Evolutionary conservation across 2,888 invertebrate genomes (phyloP).

Genomic region (Hirtodrosophila trivittata): DNA sequence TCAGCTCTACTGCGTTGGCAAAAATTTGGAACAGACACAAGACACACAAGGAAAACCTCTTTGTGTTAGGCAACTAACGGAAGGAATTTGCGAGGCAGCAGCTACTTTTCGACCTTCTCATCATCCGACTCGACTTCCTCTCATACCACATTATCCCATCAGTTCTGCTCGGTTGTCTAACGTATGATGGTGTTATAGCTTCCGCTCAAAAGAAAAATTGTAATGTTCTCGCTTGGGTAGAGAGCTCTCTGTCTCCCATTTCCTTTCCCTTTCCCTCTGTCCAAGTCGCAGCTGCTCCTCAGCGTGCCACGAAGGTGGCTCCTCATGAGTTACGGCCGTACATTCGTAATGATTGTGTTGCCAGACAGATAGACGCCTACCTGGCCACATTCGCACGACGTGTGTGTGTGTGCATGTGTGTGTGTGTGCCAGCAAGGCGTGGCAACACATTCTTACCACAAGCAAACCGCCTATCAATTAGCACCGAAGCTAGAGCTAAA

Average conservation of each 20-base stretch:
- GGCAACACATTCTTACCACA: slow-evolving; percentile 10
- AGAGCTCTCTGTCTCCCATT: no score
- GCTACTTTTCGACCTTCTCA: not conserved
- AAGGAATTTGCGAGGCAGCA: slow-evolving; percentile 20
- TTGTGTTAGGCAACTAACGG: slow-evolving; percentile 18
- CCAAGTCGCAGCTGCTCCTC: slow-evolving; percentile 8
- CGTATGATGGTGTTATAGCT: slow-evolving; percentile 41
- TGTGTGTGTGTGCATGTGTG: no score
- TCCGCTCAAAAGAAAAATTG: slow-evolving; percentile 38
- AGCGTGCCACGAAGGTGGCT: not conserved
- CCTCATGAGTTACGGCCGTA: slow-evolving; percentile 51
- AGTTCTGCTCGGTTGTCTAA: slow-evolving; percentile 15
- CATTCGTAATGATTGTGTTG: slow-evolving; percentile 70
- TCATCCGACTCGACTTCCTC: not conserved
- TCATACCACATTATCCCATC: not conserved
- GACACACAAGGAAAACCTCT: no score
- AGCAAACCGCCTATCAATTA: slow-evolving; percentile 27
- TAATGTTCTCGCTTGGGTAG: slow-evolving; percentile 36
- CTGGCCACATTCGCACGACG: slow-evolving; percentile 6
- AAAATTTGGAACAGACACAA: no score
- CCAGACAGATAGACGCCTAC: slow-evolving; percentile 26
- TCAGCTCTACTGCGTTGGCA: slow-evolving; percentile 21
- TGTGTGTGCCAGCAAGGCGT: not conserved
- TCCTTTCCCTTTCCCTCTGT: no score
- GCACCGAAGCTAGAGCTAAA: not conserved